Conservation (phyloP, 2,888 invertebrate genomes). For the Orthonychiurus folsomi region DNA sequence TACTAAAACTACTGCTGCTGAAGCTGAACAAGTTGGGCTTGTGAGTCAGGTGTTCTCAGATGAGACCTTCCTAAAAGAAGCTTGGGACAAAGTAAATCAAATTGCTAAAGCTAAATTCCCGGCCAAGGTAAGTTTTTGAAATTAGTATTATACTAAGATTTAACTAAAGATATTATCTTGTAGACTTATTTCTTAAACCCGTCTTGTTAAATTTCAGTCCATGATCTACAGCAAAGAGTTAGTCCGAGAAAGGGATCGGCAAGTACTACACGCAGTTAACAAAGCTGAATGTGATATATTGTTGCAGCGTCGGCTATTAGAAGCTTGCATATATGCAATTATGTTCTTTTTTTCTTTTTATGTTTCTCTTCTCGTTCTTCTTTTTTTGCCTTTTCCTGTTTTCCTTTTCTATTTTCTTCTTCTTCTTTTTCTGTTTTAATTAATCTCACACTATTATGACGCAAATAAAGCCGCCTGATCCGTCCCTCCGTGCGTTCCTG, state of each 20-base stretch:
- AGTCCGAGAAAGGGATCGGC: conserved; percentile 53
- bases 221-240: conserved; percentile 62
- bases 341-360: conserved; percentile 49
- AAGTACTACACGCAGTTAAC: conserved; percentile 58
- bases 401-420: too few species aligned
- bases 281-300: conserved; percentile 60
- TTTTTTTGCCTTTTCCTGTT: too few species aligned
- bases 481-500: too few species aligned
- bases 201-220: too few species aligned
- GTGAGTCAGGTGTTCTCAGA: conserved; percentile 67
- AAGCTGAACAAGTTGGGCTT: conserved; percentile 68
- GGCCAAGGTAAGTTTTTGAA: conserved; percentile 37
- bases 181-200: too few species aligned
- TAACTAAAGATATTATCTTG: too few species aligned
- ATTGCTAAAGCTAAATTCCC: conserved; percentile 45
- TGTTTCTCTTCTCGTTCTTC: too few species aligned
- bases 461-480: too few species aligned
- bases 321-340: conserved; percentile 58
- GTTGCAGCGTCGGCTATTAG: conserved; percentile 54
- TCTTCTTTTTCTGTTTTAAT: too few species aligned
- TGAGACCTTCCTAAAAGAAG: conserved; percentile 52
- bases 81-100: conserved; percentile 47
- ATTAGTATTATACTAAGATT: too few species aligned
- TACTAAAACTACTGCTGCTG: conserved; percentile 64
- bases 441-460: too few species aligned